These are phyloP conservation scores for Thalassophryne amazonica DNA, from an alignment of 2,797 vertebrate species.

Conservation along the genomic window DNA sequence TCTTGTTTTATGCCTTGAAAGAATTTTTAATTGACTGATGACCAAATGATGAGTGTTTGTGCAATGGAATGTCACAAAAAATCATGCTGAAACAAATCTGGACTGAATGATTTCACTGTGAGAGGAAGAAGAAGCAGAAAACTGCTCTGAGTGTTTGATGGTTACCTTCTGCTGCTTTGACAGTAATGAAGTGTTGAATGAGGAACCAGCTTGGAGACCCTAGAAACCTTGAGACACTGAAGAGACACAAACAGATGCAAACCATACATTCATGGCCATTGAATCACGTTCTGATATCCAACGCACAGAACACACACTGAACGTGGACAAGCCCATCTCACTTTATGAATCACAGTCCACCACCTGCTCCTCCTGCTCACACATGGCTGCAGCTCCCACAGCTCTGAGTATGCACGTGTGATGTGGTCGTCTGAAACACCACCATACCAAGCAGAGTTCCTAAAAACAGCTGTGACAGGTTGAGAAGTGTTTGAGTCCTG, in stretches of 20 bases:
- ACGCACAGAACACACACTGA: not conserved
- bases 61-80: no score
- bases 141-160: not conserved
- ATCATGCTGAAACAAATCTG: no score
- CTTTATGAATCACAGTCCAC: conserved; percentile 53
- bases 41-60: no score
- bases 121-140: not conserved
- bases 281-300: not conserved
- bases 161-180: conserved; percentile 40
- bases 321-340: conserved; percentile 27
- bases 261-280: not conserved
- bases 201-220: conserved; percentile 33
- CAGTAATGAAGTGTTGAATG: conserved; percentile 64
- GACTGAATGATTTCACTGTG: no score
- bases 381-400: conserved; percentile 45
- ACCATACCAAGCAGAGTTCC: conserved; percentile 47
- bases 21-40: no score
- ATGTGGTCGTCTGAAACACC: conserved; percentile 57
- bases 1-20: no score
- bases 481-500: no score
- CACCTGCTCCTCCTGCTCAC: conserved; percentile 51
- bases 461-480: conserved; percentile 23
- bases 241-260: conserved; percentile 43
- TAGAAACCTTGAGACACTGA: conserved; percentile 41
- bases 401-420: conserved; percentile 48